Evolutionary conservation across 2,797 vertebrate genomes (phyloP).

Genomic region (Caiman crocodilus): DNA sequence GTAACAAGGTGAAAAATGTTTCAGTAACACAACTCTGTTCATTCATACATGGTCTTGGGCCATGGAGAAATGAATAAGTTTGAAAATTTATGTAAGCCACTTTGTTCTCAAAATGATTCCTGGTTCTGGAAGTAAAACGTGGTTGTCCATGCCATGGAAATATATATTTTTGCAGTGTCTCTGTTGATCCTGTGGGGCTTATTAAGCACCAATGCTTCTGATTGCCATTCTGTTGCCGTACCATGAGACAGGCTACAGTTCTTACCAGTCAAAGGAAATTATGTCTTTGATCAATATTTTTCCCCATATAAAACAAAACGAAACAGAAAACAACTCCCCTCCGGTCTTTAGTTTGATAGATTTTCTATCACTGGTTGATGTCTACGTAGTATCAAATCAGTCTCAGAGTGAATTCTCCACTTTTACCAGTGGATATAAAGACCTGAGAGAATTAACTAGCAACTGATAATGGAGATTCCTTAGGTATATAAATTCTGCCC

Average conservation of each 20-base stretch:
- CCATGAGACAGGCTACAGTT: background rate
- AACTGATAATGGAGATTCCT: too few species aligned
- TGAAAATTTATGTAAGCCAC: background rate
- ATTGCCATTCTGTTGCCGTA: background rate
- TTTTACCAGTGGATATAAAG: too few species aligned
- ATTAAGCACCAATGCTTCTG: background rate
- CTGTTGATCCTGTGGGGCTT: background rate
- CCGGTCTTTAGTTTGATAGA: background rate
- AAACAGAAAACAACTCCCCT: background rate
- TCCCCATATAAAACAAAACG: background rate
- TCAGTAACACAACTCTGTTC: background rate
- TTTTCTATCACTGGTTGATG: background rate
- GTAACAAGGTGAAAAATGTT: background rate
- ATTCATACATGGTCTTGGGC: background rate
- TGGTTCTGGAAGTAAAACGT: background rate
- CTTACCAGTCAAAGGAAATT: background rate
- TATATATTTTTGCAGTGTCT: background rate
- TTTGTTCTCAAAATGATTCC: background rate
- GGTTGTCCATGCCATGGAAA: background rate
- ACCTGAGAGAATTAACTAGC: too few species aligned
- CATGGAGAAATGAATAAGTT: background rate
- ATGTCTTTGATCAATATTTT: background rate
- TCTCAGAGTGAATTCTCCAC: background rate
- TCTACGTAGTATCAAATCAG: background rate
- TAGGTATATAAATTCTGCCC: too few species aligned